phyloP scores from a whole-genome alignment of 2,113 vertebrate genomes.

The Xiphias gladius region DNA sequence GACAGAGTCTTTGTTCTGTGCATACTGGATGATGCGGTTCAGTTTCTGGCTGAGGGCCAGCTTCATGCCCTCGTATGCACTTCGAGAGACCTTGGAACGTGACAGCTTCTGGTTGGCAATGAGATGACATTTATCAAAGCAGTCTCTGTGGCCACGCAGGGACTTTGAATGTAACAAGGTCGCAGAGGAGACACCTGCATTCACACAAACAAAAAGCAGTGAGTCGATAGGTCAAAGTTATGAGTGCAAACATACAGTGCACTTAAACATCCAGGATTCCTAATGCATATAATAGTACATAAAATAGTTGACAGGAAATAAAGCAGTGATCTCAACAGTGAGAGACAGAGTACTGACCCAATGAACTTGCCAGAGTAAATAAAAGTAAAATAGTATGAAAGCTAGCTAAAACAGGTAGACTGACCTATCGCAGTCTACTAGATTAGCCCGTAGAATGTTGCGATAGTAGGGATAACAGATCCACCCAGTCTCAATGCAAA shows the following conservation, averaged over 20 bases:
- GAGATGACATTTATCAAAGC: constrained; percentile 98
- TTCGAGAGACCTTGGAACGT: constrained; percentile 90
- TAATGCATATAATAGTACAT: neutral
- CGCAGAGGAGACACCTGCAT: constrained; percentile 77
- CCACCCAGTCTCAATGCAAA: constrained; percentile 38
- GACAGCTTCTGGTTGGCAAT: constrained; percentile 97
- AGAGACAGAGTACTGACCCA: constrained; percentile 14
- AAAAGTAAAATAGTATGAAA: constrained; percentile 40
- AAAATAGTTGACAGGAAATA: neutral
- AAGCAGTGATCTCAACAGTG: neutral
- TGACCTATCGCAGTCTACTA: constrained; percentile 49
- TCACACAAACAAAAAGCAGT: constrained; percentile 34
- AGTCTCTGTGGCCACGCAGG: constrained; percentile 95
- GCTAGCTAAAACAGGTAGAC: constrained; percentile 48
- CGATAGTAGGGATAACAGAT: constrained; percentile 47
- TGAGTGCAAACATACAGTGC: neutral
- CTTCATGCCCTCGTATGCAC: constrained; percentile 95
- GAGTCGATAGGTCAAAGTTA: constrained; percentile 1
- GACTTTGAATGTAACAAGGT: constrained; percentile 90
- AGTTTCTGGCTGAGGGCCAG: constrained; percentile 94
- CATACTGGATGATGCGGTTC: constrained; percentile 94
- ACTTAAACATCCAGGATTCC: neutral
- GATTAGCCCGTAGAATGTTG: constrained; percentile 62
- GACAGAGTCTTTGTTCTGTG: constrained; percentile 94
- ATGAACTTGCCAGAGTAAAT: constrained; percentile 35